phyloP scores from a whole-genome alignment of 2,888 invertebrate species.

The Yponomeuta sedellus region DNA sequence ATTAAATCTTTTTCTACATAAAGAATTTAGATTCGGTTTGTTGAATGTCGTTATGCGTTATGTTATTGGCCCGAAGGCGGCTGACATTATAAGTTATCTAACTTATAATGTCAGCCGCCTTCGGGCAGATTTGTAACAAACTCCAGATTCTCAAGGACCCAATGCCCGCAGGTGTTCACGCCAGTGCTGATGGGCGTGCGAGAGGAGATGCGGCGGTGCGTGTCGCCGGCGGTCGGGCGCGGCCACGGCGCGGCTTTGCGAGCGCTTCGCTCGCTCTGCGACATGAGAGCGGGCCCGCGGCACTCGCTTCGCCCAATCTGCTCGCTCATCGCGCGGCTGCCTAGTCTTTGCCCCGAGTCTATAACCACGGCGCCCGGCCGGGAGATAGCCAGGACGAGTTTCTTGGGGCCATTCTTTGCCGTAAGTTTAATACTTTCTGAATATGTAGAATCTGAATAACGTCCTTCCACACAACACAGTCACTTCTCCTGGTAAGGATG shows the following conservation, averaged over 20 bases:
- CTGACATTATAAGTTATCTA: too few species aligned
- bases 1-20: too few species aligned
- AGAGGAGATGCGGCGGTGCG: conserved; percentile 80
- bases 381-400: conserved; percentile 90
- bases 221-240: conserved; percentile 81
- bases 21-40: too few species aligned
- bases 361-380: conserved; percentile 87
- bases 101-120: too few species aligned
- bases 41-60: too few species aligned
- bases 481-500: too few species aligned
- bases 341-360: conserved; percentile 81
- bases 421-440: conserved; percentile 54
- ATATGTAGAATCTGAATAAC: neutral
- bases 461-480: too few species aligned
- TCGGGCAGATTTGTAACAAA: too few species aligned
- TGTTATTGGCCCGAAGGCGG: too few species aligned
- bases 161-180: conserved; percentile 51
- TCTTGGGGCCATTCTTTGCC: conserved; percentile 93
- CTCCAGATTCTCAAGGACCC: too few species aligned
- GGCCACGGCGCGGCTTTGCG: conserved; percentile 83
- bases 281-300: conserved; percentile 82
- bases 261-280: conserved; percentile 86
- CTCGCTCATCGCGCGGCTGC: conserved; percentile 55
- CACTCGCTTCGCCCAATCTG: conserved; percentile 84
- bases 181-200: conserved; percentile 63